These are phyloP conservation scores for Diloba caeruleocephala DNA, from an alignment of 2,888 invertebrate genomes.

Conservation along the genomic window DNA sequence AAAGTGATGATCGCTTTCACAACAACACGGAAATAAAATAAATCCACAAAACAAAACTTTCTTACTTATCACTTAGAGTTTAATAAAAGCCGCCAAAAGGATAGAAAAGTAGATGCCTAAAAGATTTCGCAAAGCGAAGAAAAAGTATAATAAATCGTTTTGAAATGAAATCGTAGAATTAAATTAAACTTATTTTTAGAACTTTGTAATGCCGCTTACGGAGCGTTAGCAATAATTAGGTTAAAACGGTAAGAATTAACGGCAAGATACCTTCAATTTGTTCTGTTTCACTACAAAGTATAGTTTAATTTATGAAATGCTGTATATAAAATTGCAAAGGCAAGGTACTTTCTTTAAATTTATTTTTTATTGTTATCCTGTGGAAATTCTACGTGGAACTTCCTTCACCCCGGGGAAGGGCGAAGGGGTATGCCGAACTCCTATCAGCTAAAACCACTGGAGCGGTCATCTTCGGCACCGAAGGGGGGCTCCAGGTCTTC, in stretches of 20 bases:
- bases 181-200: slow-evolving; percentile 50
- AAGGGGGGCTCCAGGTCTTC: too few species aligned
- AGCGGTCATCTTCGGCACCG: too few species aligned
- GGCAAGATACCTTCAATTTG: slow-evolving; percentile 27
- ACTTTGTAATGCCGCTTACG: slow-evolving; percentile 43
- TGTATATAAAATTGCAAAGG: background rate
- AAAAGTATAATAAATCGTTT: slow-evolving; percentile 60
- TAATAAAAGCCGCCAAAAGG: slow-evolving; percentile 23
- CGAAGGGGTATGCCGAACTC: too few species aligned
- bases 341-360: too few species aligned
- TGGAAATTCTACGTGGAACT: too few species aligned
- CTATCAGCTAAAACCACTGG: too few species aligned
- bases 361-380: too few species aligned
- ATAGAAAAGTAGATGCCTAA: slow-evolving; percentile 27
- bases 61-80: slow-evolving; percentile 12
- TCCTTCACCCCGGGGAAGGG: too few species aligned
- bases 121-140: slow-evolving; percentile 40
- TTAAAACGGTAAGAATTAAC: slow-evolving; percentile 48
- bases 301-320: slow-evolving; percentile 17
- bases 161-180: slow-evolving; percentile 47
- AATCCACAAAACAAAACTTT: slow-evolving; percentile 9
- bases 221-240: slow-evolving; percentile 49
- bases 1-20: too few species aligned
- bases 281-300: slow-evolving; percentile 14
- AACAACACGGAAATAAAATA: slow-evolving; percentile 2